These are phyloP conservation scores for Merops nubicus DNA, from an alignment of 2,113 vertebrate genomes.

Conservation along the genomic window DNA sequence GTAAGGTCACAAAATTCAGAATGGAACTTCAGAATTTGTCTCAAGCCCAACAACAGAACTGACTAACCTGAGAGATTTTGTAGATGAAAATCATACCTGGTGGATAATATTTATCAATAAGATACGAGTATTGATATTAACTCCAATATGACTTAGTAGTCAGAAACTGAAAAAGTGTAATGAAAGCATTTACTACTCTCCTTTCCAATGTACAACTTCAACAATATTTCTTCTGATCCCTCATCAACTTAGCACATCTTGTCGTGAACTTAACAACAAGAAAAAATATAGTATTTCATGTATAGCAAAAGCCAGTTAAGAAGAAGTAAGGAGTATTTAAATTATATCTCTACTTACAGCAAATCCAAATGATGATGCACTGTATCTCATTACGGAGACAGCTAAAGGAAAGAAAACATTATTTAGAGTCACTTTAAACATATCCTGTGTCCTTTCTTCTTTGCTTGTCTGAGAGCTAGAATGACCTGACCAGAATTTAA, in stretches of 20 bases:
- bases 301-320: not conserved
- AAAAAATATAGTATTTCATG: not conserved
- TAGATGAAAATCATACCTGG: not conserved
- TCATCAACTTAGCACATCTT: not conserved
- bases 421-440: conserved; percentile 63
- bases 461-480: not conserved
- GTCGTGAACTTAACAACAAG: not conserved
- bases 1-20: not conserved
- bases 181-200: not conserved
- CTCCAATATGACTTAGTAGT: too few relatives aligned
- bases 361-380: conserved; percentile 98
- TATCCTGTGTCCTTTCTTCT: not conserved
- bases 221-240: not conserved
- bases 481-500: fast-evolving
- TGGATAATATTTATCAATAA: not conserved
- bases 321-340: not conserved
- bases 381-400: conserved; percentile 98
- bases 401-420: conserved; percentile 84
- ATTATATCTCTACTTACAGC: conserved; percentile 87
- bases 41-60: not conserved
- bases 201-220: not conserved
- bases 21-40: not conserved
- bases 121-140: not conserved
- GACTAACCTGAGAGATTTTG: not conserved
- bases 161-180: not conserved